phyloP scores from a whole-genome alignment of 2,888 invertebrate genomes.

The Plagodis pulveraria region DNA sequence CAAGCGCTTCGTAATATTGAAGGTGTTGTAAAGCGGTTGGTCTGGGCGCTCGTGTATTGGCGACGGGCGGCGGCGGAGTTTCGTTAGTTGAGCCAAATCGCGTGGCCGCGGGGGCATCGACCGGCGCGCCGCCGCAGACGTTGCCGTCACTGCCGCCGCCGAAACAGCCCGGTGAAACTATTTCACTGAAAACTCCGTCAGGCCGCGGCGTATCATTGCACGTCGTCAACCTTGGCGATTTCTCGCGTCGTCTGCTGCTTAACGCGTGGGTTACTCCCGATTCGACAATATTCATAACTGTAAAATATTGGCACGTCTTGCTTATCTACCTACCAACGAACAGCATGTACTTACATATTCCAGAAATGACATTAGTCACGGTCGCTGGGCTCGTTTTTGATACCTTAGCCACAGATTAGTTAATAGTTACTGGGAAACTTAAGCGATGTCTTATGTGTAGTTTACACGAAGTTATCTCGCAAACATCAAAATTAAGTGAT shows the following conservation, averaged over 20 bases:
- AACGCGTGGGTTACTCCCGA: slow-evolving; percentile 72
- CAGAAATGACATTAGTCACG: slow-evolving; percentile 47
- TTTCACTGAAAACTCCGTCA: slow-evolving; percentile 81
- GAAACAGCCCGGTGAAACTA: slow-evolving; percentile 75
- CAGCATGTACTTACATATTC: slow-evolving; percentile 40
- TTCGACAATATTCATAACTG: slow-evolving; percentile 67
- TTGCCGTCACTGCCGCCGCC: slow-evolving; percentile 76
- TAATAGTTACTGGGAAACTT: slow-evolving; percentile 17
- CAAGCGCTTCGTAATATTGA: too few species aligned
- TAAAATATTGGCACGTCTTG: slow-evolving; percentile 73
- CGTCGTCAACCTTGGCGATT: slow-evolving; percentile 79
- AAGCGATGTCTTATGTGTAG: slow-evolving; percentile 36
- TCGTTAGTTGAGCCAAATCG: slow-evolving; percentile 73
- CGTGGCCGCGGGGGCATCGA: slow-evolving; percentile 76
- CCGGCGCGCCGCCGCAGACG: slow-evolving; percentile 81
- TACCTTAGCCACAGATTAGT: too few species aligned
- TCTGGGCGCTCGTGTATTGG: slow-evolving; percentile 21
- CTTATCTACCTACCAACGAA: slow-evolving; percentile 43
- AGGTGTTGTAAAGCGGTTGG: slow-evolving; percentile 32
- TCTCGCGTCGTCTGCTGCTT: slow-evolving; percentile 75
- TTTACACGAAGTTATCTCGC: slow-evolving; percentile 28
- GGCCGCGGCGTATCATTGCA: slow-evolving; percentile 74
- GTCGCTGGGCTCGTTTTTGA: slow-evolving; percentile 39
- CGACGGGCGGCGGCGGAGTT: slow-evolving; percentile 44
- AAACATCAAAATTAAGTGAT: slow-evolving; percentile 29